Evolutionary conservation across 2,888 invertebrate species (phyloP).

Genomic region (Nymphalis c-album): DNA sequence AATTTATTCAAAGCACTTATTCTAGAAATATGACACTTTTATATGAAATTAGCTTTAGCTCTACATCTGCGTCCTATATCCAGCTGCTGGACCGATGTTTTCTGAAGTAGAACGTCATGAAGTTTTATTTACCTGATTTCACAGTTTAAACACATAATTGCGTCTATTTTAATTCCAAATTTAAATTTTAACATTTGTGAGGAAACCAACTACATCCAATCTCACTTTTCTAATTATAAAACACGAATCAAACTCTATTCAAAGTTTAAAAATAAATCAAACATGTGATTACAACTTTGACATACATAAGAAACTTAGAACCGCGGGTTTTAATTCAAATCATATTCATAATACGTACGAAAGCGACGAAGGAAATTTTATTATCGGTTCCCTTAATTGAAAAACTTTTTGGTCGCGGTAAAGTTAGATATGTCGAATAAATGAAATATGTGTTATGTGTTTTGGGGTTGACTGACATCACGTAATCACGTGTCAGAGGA

Average conservation of each 20-base stretch:
- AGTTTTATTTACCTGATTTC: too few relatives aligned
- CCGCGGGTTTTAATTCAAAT: constrained; percentile 28
- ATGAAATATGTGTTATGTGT: constrained; percentile 59
- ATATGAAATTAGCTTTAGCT: too few relatives aligned
- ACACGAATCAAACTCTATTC: background rate
- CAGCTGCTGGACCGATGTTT: too few relatives aligned
- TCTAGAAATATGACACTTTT: too few relatives aligned
- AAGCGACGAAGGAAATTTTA: constrained; percentile 62
- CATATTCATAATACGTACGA: constrained; percentile 17
- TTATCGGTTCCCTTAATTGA: constrained; percentile 70
- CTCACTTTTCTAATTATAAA: constrained; percentile 19
- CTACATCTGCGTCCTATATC: too few relatives aligned
- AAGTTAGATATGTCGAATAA: constrained; percentile 69
- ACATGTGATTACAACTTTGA: constrained; percentile 15
- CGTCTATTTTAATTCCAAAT: too few relatives aligned
- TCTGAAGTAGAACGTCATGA: too few relatives aligned
- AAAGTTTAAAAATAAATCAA: constrained; percentile 18
- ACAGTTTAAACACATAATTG: too few relatives aligned
- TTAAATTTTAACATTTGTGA: too few relatives aligned
- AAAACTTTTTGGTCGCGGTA: constrained; percentile 66
- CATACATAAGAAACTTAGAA: constrained; percentile 6
- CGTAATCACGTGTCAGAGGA: constrained; percentile 38
- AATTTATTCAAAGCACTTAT: too few relatives aligned
- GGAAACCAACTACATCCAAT: background rate
- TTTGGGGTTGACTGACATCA: constrained; percentile 56